Evolutionary conservation across 2,113 vertebrate genomes (phyloP), one percentile per base, ranked within the genome.

Genomic region (Danio rerio): DNA sequence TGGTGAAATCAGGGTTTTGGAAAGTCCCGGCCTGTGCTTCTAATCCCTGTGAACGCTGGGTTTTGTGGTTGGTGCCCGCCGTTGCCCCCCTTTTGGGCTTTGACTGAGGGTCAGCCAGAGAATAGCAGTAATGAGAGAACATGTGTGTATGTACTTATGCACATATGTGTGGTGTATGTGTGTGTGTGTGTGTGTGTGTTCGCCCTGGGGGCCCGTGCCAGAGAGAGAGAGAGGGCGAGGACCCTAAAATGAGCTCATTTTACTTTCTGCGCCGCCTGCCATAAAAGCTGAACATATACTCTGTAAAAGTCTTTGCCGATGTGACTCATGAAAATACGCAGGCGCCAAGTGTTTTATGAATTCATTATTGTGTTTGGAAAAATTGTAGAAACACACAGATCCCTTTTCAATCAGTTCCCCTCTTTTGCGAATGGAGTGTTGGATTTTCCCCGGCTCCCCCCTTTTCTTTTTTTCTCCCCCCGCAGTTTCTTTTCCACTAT

Each of bases 251-350:
- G 93, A 94, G 92, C 90, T 94, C 93, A 94, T 91, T 71, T 52
- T 92, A 31, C 31, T 31, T 89, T 15, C 49, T 70, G 65, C 58
- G 45, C 66, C 16, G 63, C 43, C 76, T 81, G 61, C 83, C 89
- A 92, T 93, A 92, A 92, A 86, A 93, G 92, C 89, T 91, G 89
- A 92, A 90, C 92, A 91, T 31, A 31, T 91, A 88, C 89, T 89
- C 89, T 88, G 87, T 92, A 91, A 92, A 93, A 92, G 89, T 87
- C 88, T 78, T 86, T 86, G 88, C 90, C 90, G 91, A 91, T 92
- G 92, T 92, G 93, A 91, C 91, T 94, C 91, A 94, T 94, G 93
- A 94, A 94, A 93, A 92, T 89, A 88, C 85, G 66, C 89, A 91
- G 92, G 92, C 89, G 92, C 92, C 93, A 91, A 92, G 89, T 91